These are phyloP conservation scores for Margaritifera margaritifera DNA, from an alignment of 2,888 invertebrate species.

Conservation along the genomic window DNA sequence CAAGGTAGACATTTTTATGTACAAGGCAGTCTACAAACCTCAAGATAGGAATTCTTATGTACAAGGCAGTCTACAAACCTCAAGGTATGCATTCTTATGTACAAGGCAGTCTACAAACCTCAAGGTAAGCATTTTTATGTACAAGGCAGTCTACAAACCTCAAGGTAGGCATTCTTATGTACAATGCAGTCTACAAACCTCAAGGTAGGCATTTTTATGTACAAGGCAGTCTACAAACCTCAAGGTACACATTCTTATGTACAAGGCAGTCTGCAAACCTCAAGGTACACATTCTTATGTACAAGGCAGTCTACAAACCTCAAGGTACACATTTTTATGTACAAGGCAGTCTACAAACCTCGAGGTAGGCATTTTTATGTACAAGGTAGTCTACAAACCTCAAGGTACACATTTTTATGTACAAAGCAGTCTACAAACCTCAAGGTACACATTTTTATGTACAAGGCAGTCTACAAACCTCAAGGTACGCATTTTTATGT, in stretches of 20 bases:
- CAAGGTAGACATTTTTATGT: conserved; percentile 63
- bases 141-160: conserved; percentile 67
- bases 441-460: conserved; percentile 63
- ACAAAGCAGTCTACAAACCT: conserved; percentile 66
- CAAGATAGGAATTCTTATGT: conserved; percentile 63
- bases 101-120: conserved; percentile 67
- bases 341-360: conserved; percentile 67
- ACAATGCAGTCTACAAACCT: conserved; percentile 66
- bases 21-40: conserved; percentile 67
- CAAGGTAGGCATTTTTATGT: conserved; percentile 63
- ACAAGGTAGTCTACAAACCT: conserved; percentile 67
- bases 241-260: conserved; percentile 63
- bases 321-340: conserved; percentile 63
- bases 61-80: conserved; percentile 67
- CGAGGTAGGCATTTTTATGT: conserved; percentile 63
- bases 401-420: conserved; percentile 63
- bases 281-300: conserved; percentile 63
- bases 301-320: conserved; percentile 67
- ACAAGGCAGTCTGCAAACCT: conserved; percentile 67
- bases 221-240: conserved; percentile 67
- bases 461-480: conserved; percentile 67
- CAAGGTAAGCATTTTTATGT: conserved; percentile 63
- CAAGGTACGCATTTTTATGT: conserved; percentile 63
- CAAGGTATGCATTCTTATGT: conserved; percentile 63
- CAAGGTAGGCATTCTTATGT: conserved; percentile 63